Percentiles rank a stretch among this genome's conserved stretches.
These are phyloP conservation scores for Stenchaetothrips biformis DNA, from an alignment of 2,888 invertebrate species.

Conservation along the genomic window DNA sequence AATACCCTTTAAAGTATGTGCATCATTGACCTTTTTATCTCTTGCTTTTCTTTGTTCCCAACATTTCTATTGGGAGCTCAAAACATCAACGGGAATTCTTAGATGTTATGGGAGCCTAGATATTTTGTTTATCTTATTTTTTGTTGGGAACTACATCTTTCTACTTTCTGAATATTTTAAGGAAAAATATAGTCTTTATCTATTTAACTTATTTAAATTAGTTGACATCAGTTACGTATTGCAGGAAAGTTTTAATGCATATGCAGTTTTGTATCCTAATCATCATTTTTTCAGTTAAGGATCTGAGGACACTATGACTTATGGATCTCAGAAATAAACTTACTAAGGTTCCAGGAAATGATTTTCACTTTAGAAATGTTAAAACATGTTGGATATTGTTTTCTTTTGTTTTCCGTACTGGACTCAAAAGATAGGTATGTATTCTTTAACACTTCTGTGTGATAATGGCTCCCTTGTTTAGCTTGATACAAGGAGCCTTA, in stretches of 20 bases:
- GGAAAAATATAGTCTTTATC: too few relatives aligned
- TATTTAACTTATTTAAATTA: too few relatives aligned
- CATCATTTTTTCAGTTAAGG: slow-evolving; percentile 7
- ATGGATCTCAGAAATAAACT: slow-evolving; percentile 4
- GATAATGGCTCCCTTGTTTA: slow-evolving; percentile 12
- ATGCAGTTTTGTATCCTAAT: slow-evolving; percentile 1
- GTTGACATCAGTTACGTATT: neutral
- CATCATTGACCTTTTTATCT: neutral
- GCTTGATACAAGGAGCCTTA: slow-evolving; percentile 12
- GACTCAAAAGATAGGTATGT: slow-evolving; percentile 24
- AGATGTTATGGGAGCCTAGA: too few relatives aligned
- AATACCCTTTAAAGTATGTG: neutral
- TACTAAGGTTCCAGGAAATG: neutral
- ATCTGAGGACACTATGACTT: neutral
- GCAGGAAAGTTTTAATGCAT: neutral
- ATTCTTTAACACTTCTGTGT: slow-evolving; percentile 1
- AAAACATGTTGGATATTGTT: slow-evolving; percentile 22
- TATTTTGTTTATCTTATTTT: too few relatives aligned
- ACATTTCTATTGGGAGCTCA: too few relatives aligned
- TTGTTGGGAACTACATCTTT: too few relatives aligned
- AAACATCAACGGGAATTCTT: too few relatives aligned
- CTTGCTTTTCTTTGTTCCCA: neutral
- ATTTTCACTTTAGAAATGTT: slow-evolving; percentile 14
- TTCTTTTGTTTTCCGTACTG: slow-evolving; percentile 23
- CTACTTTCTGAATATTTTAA: too few relatives aligned